Evolutionary conservation across 2,797 vertebrate species (phyloP).

Genomic region (Neomorphus geoffroyi): DNA sequence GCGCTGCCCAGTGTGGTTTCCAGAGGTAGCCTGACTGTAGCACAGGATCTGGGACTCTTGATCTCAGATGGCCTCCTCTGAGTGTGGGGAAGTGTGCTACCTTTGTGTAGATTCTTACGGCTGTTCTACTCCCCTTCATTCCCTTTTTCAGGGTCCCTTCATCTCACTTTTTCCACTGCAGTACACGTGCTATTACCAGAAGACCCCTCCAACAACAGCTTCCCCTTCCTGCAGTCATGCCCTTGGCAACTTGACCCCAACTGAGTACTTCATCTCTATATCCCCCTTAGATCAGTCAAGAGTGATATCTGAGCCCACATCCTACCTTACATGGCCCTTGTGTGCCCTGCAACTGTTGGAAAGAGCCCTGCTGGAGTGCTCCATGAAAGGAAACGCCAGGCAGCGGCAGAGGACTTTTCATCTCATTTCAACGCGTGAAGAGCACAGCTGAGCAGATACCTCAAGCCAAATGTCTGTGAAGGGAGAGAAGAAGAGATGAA

Average conservation of each 20-base stretch:
- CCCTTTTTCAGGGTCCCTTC: not conserved
- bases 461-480: not conserved
- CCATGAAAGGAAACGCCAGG: constrained; percentile 45
- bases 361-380: not conserved
- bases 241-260: not conserved
- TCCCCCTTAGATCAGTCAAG: constrained; percentile 42
- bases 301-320: constrained; percentile 50
- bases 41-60: not conserved
- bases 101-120: not conserved
- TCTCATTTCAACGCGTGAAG: not conserved
- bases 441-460: not conserved
- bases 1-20: not conserved
- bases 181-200: not conserved
- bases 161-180: not conserved
- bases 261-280: not conserved
- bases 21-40: not conserved
- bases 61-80: not conserved
- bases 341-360: constrained; percentile 24
- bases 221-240: not conserved
- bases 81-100: not conserved
- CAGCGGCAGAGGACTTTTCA: constrained; percentile 11
- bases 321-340: not conserved
- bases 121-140: not conserved
- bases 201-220: not conserved
- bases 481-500: not conserved